Percentiles rank a stretch among this genome's conserved stretches.
Evolutionary conservation across 2,113 vertebrate species (phyloP).

Genomic region (Corythaixoides concolor): DNA sequence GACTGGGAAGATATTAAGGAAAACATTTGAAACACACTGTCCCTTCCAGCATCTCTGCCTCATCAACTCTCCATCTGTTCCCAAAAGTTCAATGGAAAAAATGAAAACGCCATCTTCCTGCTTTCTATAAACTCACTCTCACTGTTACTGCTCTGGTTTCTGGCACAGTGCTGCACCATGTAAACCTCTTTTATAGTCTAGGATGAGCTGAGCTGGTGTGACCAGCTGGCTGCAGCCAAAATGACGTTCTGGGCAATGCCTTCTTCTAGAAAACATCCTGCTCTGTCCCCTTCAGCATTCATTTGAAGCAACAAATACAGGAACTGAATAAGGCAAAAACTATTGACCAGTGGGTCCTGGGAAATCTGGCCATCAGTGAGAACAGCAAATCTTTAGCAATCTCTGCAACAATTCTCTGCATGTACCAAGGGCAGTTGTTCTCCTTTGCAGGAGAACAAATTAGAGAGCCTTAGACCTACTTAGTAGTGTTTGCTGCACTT

Average conservation of each 20-base stretch:
- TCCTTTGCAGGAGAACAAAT: neutral
- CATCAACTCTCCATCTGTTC: conserved; percentile 48
- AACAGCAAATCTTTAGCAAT: neutral
- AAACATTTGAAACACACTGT: conserved; percentile 33
- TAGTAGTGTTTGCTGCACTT: neutral
- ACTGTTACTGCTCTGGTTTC: neutral
- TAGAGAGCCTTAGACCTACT: neutral
- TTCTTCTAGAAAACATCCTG: neutral
- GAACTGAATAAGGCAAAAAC: neutral
- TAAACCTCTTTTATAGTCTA: neutral
- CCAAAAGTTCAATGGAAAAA: conserved; percentile 16
- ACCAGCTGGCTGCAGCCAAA: neutral
- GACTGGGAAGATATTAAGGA: conserved; percentile 39
- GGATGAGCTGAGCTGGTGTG: neutral
- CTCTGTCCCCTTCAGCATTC: neutral
- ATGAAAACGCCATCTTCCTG: neutral
- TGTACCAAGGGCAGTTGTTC: neutral
- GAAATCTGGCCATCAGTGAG: neutral
- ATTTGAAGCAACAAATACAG: neutral
- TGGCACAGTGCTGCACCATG: neutral
- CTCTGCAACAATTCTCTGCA: neutral
- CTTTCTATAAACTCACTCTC: neutral
- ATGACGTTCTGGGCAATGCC: neutral
- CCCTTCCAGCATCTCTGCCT: conserved; percentile 49
- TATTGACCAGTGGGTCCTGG: neutral